These are phyloP conservation scores for Centropyge bicolor DNA, from an alignment of 2,797 vertebrate species.

Conservation along the genomic window DNA sequence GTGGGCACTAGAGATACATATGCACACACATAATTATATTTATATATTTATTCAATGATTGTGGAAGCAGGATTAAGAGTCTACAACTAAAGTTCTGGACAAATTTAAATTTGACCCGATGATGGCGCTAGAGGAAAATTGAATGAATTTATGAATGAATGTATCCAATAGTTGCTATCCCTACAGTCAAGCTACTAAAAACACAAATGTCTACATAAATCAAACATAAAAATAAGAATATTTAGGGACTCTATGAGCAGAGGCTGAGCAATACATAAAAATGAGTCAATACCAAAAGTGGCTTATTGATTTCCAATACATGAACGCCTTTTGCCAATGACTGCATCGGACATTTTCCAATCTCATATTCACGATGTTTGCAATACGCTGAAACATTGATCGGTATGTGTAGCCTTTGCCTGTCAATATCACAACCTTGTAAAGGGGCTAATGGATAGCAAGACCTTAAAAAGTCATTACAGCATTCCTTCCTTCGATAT, in stretches of 20 bases:
- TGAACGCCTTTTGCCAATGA: slow-evolving; percentile 62
- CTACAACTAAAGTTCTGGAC: neutral
- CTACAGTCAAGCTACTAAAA: neutral
- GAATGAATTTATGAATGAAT: neutral
- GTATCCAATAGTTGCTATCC: neutral
- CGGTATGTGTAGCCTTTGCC: slow-evolving; percentile 64
- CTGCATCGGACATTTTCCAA: slow-evolving; percentile 62
- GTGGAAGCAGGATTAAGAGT: neutral
- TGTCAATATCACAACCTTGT: slow-evolving; percentile 81
- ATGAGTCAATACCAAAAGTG: slow-evolving; percentile 54
- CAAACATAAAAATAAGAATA: slow-evolving; percentile 17
- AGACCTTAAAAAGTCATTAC: slow-evolving; percentile 82
- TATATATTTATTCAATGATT: neutral
- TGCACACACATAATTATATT: slow-evolving; percentile 22
- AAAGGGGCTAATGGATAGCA: slow-evolving; percentile 76
- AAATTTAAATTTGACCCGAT: neutral
- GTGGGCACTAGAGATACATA: slow-evolving; percentile 84
- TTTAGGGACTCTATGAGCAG: slow-evolving; percentile 3
- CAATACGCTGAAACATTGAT: slow-evolving; percentile 75
- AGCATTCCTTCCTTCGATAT: slow-evolving; percentile 74
- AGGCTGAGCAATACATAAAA: slow-evolving; percentile 57
- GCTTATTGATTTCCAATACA: slow-evolving; percentile 77
- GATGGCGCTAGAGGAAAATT: neutral
- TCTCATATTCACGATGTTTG: slow-evolving; percentile 72
- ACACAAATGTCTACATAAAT: neutral